These are phyloP conservation scores for Podocnemis expansa DNA, from an alignment of 2,113 vertebrate genomes.

Conservation along the genomic window DNA sequence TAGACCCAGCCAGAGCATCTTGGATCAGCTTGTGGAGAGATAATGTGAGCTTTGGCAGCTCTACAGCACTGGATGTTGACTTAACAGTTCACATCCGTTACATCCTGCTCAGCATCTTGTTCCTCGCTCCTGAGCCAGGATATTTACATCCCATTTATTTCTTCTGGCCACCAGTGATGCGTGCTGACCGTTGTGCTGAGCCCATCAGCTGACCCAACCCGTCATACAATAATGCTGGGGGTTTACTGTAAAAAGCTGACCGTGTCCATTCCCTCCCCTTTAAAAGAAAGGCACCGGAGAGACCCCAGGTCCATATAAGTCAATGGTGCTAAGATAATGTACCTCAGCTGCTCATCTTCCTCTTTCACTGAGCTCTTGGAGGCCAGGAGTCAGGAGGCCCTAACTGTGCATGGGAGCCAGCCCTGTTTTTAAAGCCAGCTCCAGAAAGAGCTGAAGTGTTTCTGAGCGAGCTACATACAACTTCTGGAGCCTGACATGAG, in stretches of 20 bases:
- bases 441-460: not conserved
- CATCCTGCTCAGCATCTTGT: not conserved
- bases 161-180: not conserved
- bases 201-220: not conserved
- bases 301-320: not conserved
- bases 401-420: not conserved
- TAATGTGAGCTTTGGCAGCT: not conserved
- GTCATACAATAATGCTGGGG: not conserved
- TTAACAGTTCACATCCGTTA: not conserved
- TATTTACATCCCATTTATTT: not conserved
- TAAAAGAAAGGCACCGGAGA: not conserved
- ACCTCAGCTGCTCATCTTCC: not conserved
- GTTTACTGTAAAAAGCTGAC: not conserved
- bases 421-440: not conserved
- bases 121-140: not conserved
- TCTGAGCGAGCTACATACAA: not conserved
- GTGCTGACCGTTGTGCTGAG: not conserved
- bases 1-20: not conserved
- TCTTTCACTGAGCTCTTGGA: not conserved
- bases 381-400: not conserved
- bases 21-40: not conserved
- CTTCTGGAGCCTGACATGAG: not conserved
- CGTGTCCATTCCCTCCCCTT: no score
- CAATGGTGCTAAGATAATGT: not conserved
- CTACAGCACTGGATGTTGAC: not conserved